Evolutionary conservation across 37 sponge, comb jelly and placozoan species (phyloP).

Genomic region (Beroe ovata): DNA sequence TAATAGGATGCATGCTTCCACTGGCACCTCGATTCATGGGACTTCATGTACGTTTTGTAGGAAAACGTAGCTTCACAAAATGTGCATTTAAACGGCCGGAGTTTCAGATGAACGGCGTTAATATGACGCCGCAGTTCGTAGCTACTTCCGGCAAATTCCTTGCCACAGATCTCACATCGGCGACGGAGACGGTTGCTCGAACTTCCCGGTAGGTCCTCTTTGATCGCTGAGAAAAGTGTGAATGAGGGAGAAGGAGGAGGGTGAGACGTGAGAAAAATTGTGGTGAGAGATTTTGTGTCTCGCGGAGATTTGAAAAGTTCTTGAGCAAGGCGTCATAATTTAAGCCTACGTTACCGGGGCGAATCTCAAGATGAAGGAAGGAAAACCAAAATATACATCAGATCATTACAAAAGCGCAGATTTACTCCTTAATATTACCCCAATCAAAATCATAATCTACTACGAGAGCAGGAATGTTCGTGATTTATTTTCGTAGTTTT

Average conservation of each 20-base stretch:
- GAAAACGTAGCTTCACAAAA: not conserved
- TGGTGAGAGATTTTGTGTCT: too few relatives aligned
- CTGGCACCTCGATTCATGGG: not conserved
- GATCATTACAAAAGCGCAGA: too few relatives aligned
- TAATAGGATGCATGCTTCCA: too few relatives aligned
- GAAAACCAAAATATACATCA: too few relatives aligned
- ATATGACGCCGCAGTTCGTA: not conserved
- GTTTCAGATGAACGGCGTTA: not conserved
- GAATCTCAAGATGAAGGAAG: too few relatives aligned
- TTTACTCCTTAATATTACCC: slow-evolving; percentile 32
- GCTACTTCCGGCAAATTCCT: not conserved
- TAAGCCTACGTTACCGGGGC: too few relatives aligned
- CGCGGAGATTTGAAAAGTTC: too few relatives aligned
- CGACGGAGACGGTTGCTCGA: not conserved
- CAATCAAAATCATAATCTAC: too few relatives aligned
- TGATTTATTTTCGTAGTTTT: not conserved
- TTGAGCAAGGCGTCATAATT: too few relatives aligned
- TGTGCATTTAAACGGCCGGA: not conserved
- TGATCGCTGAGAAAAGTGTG: not conserved
- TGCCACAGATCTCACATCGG: not conserved
- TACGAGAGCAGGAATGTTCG: too few relatives aligned
- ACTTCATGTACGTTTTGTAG: not conserved
- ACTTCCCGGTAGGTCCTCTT: not conserved
- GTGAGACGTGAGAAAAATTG: too few relatives aligned
- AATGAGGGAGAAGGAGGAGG: not conserved